A percentile compares a stretch with the other conserved stretches of the same genome.
Evolutionary conservation across 2,888 invertebrate genomes (phyloP).

Genomic region (Notodonta dromedarius): DNA sequence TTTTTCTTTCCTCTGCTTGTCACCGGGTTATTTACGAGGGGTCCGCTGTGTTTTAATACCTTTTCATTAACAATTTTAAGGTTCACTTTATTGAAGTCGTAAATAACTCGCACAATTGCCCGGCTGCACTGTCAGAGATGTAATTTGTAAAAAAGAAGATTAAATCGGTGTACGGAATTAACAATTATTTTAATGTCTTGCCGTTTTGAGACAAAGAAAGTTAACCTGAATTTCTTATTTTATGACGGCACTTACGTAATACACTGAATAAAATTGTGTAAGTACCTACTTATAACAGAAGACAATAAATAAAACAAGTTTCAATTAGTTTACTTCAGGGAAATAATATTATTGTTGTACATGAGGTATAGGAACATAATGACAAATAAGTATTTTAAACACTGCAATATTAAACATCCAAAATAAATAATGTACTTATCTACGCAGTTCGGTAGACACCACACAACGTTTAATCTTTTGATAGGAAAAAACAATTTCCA

Average conservation of each 20-base stretch:
- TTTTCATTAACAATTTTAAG: conserved; percentile 85
- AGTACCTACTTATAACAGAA: too few relatives aligned
- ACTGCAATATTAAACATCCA: too few relatives aligned
- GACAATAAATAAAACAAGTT: background rate
- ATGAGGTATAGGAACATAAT: too few relatives aligned
- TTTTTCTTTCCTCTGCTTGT: conserved; percentile 78
- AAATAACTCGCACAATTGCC: conserved; percentile 76
- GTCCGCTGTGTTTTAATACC: conserved; percentile 79
- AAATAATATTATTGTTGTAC: too few relatives aligned
- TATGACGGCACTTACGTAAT: background rate
- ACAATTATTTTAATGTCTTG: conserved; percentile 33
- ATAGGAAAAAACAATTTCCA: conserved; percentile 12
- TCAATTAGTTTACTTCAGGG: too few relatives aligned
- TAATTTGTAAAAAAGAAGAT: conserved; percentile 65
- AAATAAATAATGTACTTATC: background rate
- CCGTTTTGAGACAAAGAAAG: conserved; percentile 13
- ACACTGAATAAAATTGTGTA: too few relatives aligned
- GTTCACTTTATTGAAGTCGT: conserved; percentile 82
- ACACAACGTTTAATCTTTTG: conserved; percentile 4
- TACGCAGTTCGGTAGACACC: background rate
- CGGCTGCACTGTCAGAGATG: conserved; percentile 62
- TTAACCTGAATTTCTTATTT: background rate
- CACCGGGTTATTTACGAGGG: conserved; percentile 81
- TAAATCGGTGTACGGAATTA: conserved; percentile 43
- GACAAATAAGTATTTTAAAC: too few relatives aligned